Evolutionary conservation across 2,888 invertebrate species (phyloP).

Genomic region (Ichneumon xanthorius): DNA sequence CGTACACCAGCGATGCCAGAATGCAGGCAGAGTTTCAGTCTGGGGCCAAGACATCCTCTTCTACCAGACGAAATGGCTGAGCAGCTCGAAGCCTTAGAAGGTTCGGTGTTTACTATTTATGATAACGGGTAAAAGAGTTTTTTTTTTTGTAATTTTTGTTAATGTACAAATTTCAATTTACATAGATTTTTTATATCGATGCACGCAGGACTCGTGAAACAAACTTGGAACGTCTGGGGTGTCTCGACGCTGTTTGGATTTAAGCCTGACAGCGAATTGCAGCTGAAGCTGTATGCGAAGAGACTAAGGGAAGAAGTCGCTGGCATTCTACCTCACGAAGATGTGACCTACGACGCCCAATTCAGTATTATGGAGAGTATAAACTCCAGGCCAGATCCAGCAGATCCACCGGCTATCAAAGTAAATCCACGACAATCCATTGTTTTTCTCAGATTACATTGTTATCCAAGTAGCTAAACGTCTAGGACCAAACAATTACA

Average conservation of each 20-base stretch:
- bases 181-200: slow-evolving; percentile 14
- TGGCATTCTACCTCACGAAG: slow-evolving; percentile 73
- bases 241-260: slow-evolving; percentile 81
- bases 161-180: slow-evolving; percentile 6
- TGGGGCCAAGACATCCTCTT: slow-evolving; percentile 51
- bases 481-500: too few species aligned
- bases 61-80: slow-evolving; percentile 28
- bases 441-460: not conserved
- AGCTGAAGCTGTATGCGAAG: slow-evolving; percentile 81
- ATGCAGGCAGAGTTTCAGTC: slow-evolving; percentile 54
- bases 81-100: slow-evolving; percentile 61
- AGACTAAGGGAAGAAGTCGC: slow-evolving; percentile 81
- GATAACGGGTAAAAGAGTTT: not conserved
- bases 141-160: not conserved
- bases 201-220: slow-evolving; percentile 76
- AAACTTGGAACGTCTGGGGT: slow-evolving; percentile 81
- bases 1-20: slow-evolving; percentile 42
- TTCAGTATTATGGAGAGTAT: slow-evolving; percentile 72
- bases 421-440: slow-evolving; percentile 66
- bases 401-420: slow-evolving; percentile 75
- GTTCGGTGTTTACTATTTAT: slow-evolving; percentile 27
- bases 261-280: slow-evolving; percentile 73
- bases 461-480: not conserved
- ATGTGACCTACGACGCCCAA: slow-evolving; percentile 77
- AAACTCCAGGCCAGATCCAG: slow-evolving; percentile 65